Evolutionary conservation across 2,888 invertebrate species (phyloP), one percentile per base, ranked within the genome.

Genomic region (Serrognathus titanus): DNA sequence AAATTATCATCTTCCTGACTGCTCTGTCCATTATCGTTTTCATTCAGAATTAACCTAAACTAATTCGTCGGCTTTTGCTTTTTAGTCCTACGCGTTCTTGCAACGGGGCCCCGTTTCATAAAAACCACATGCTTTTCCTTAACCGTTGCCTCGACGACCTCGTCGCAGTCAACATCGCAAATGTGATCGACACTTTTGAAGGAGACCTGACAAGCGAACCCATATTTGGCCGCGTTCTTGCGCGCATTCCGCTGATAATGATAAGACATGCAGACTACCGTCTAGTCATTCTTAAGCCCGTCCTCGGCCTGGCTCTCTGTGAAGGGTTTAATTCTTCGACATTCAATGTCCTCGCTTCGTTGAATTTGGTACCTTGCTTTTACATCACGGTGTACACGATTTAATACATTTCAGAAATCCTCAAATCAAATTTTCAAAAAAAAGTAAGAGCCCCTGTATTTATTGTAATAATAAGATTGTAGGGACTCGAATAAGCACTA

Each of bases 201-300:
- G 58, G 58, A 53, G 51, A 50, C 46, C 47, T 20, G 37, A n/a
- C 35, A 38, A 47, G 41, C 48, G 48, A 46, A 48, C 13, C 59
- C 57, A 53, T 59, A 59, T 59, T 59, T 59, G 59, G 56, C 36
- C 41, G 45, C 53, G 48, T 50, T 57, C 47, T 56, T 16, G 38
- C 48, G 38, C 55, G 39, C 48, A 8, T 36, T 37, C 24, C 41
- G 11, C 41, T 51, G 58, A 47, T 58, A 58, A 55, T 40, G 51
- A 50, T 13, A 55, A 51, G 48, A 38, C 47, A 46, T 40, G 45
- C 24, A 31, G 2, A 31, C 24, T 31, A 31, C 24, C 24, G 24
- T 31, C 24, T 31, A 31, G 24, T 31, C 24, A 31, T 31, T 31
- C 24, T 31, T 31, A 31, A 31, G 24, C 24, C n/a, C 6, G 24